A percentile compares a stretch with the other conserved stretches of the same genome.
Conservation (phyloP, 1,140 invertebrate genomes). For the Oppia nitens region DNA sequence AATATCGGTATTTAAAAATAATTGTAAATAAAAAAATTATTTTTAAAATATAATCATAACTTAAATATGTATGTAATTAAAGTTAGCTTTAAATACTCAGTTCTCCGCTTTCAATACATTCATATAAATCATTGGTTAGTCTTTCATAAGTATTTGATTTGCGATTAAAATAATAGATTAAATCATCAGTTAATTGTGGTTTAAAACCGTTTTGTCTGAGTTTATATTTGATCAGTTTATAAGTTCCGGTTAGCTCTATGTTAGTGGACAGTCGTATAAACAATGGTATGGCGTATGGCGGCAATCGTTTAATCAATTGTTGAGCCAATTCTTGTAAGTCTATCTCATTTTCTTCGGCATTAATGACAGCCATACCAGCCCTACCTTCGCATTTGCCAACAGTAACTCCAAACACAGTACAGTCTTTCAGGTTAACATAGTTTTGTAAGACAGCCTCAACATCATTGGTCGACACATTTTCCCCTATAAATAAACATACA, state of each 20-base stretch:
- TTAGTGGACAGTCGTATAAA: constrained; percentile 63
- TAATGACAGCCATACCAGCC: constrained; percentile 90
- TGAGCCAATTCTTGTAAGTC: constrained; percentile 39
- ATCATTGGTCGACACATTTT: constrained; percentile 96
- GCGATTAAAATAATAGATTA: constrained; percentile 26
- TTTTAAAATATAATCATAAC: no score
- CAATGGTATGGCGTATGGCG: constrained; percentile 68
- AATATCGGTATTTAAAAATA: no score
- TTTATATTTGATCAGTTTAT: constrained; percentile 80
- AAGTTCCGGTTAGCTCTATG: constrained; percentile 82
- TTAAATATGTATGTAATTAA: no score
- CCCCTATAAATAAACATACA: constrained; percentile 36
- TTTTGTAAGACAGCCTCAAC: constrained; percentile 85
- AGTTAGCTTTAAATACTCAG: constrained; percentile 16
- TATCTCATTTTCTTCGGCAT: constrained; percentile 30
- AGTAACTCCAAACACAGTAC: constrained; percentile 81
- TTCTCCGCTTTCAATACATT: constrained; percentile 15
- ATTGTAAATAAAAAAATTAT: no score
- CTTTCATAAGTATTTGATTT: constrained; percentile 40
- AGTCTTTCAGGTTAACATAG: constrained; percentile 63
- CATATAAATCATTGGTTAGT: constrained; percentile 45
- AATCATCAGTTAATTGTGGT: constrained; percentile 42
- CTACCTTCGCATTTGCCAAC: constrained; percentile 70
- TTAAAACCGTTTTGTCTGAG: constrained; percentile 79
- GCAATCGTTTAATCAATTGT: constrained; percentile 37